phyloP scores from a whole-genome alignment of 2,797 vertebrate species.

The Siniperca scherzeri region DNA sequence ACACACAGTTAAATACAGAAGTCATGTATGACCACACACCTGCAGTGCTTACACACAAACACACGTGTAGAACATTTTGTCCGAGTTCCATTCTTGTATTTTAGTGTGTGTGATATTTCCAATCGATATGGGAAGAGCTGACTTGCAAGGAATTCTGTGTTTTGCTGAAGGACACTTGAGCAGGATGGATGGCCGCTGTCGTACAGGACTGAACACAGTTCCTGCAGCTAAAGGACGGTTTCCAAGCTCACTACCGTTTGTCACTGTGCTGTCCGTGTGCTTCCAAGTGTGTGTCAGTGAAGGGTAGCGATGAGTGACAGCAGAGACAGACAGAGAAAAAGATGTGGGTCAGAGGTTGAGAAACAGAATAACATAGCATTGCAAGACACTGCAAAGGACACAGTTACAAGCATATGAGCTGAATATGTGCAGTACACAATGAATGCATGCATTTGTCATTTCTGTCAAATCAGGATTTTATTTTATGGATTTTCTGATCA shows the following conservation, averaged over 20 bases:
- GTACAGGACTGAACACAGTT: constrained; percentile 37
- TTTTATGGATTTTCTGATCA: neutral
- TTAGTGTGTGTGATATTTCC: neutral
- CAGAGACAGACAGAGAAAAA: constrained; percentile 12
- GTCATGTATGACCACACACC: neutral
- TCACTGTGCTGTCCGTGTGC: constrained; percentile 11
- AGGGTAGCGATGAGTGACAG: constrained; percentile 43
- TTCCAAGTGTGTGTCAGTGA: constrained; percentile 34
- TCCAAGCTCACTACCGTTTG: constrained; percentile 17
- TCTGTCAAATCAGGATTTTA: neutral
- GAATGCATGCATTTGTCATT: neutral
- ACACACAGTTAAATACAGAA: neutral
- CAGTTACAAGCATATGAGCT: neutral
- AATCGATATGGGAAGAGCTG: constrained; percentile 19
- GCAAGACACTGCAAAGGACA: neutral
- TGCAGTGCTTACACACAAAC: neutral
- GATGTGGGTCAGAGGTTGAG: constrained; percentile 1
- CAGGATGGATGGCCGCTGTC: constrained; percentile 59
- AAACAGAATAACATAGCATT: neutral
- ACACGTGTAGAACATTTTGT: neutral
- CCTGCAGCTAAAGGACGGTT: constrained; percentile 37
- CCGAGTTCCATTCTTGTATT: neutral
- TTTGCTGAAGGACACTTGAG: constrained; percentile 52
- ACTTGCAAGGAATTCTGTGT: constrained; percentile 35
- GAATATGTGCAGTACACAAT: neutral